Evolutionary conservation across 2,113 vertebrate species (phyloP), one percentile per base, ranked within the genome.

Genomic region (Ascaphus truei): DNA sequence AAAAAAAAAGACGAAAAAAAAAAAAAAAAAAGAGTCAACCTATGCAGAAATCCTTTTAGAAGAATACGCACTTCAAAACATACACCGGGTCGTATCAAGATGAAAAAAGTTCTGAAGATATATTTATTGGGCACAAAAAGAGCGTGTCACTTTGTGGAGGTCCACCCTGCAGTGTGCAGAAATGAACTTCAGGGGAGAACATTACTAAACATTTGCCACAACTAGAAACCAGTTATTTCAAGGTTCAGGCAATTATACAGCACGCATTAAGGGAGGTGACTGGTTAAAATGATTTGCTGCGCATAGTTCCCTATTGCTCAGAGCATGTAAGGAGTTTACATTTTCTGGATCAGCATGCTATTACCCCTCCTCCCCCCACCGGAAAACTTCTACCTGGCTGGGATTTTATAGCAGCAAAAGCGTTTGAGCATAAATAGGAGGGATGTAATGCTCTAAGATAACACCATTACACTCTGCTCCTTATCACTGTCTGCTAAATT

Each of bases 31-130:
- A 94, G 93, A 87, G 92, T 90, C 92, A 93, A 93, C 91, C 92
- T 95, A 91, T 96, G 95, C 94, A 98, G 92, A 97, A 96, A 98
- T 96, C 94, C 92, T 90, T 95, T 94, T 93, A 94, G 93, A 93
- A 94, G 91, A 92, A 89, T 88, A 89, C 90, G 89, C 90, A 93
- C 92, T 96, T 96, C 91, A 92, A 92, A 94, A 93, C 88, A 71
- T 81, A 86, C 80, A 83, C 85, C 86, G 86, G 74, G 85, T 90
- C 84, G 89, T 91, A 94, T 92, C 89, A 89, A 89, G 88, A 91
- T 87, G 89, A 88, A 89, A 88, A 89, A 83, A 89, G 89, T 88
- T 82, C 75, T 65, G 92, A 85, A 88, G 91, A 85, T 89, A 93
- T 89, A 93, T 93, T 93, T 89, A 85, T 90, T 83, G 85, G 87